Evolutionary conservation across 1,140 invertebrate genomes (phyloP).

Genomic region (Anoplophora glabripennis): DNA sequence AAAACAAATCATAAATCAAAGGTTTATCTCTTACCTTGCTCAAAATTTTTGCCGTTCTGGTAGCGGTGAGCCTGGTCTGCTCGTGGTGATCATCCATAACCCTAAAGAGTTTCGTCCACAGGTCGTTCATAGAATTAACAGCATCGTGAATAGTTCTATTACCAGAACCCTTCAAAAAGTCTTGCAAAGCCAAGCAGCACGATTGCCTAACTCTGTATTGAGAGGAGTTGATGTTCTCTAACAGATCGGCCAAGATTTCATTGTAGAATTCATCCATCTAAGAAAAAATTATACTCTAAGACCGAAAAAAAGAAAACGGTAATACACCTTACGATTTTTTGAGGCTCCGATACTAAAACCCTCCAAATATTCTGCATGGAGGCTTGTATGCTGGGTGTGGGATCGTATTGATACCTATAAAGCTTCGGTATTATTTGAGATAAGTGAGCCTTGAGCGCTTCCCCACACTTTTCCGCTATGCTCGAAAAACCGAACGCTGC

Average conservation of each 20-base stretch:
- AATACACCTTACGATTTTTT: constrained; percentile 65
- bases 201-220: constrained; percentile 90
- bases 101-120: constrained; percentile 81
- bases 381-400: constrained; percentile 83
- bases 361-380: constrained; percentile 92
- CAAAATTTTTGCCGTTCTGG: constrained; percentile 70
- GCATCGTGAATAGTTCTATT: constrained; percentile 49
- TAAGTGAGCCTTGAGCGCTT: constrained; percentile 77
- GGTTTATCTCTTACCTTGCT: constrained; percentile 82
- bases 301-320: constrained; percentile 4
- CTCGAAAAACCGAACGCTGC: constrained; percentile 89
- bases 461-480: constrained; percentile 75
- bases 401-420: constrained; percentile 88
- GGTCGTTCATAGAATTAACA: constrained; percentile 59
- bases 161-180: constrained; percentile 63
- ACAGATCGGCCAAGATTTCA: constrained; percentile 80
- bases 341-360: constrained; percentile 80
- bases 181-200: constrained; percentile 81
- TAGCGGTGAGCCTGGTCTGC: constrained; percentile 77
- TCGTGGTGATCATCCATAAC: constrained; percentile 95
- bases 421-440: constrained; percentile 84
- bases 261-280: constrained; percentile 84
- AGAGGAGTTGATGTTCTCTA: constrained; percentile 74
- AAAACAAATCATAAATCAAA: too few relatives aligned
- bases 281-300: constrained; percentile 28